Evolutionary conservation across 2,113 vertebrate species (phyloP).

Genomic region (Nestor notabilis): DNA sequence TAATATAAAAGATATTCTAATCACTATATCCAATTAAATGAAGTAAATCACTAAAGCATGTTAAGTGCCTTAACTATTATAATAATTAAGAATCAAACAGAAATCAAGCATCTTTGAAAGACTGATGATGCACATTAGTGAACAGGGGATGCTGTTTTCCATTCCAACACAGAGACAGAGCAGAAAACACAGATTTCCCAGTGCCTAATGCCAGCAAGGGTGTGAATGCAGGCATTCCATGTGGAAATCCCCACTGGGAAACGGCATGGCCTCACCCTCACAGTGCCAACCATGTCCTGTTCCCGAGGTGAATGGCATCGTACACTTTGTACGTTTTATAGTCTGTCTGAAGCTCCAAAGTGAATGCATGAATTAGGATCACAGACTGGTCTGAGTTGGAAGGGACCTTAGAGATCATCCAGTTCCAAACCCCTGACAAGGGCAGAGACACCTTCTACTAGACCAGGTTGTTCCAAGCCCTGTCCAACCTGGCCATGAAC

Average conservation of each 20-base stretch:
- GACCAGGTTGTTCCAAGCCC: background rate
- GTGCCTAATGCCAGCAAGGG: background rate
- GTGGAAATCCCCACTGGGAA: background rate
- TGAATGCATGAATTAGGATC: background rate
- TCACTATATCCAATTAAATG: conserved; percentile 60
- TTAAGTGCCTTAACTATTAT: conserved; percentile 62
- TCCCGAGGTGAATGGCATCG: fast-evolving
- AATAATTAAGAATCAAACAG: conserved; percentile 69
- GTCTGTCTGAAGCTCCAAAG: background rate
- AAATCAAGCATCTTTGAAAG: conserved; percentile 48
- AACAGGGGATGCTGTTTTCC: background rate
- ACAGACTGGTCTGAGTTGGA: background rate
- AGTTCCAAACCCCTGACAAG: fast-evolving
- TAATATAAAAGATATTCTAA: conserved; percentile 67
- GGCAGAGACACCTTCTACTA: background rate
- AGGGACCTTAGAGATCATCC: background rate
- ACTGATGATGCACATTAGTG: conserved; percentile 22
- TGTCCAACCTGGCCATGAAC: fast-evolving
- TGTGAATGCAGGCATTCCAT: fast-evolving
- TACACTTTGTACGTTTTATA: fast-evolving
- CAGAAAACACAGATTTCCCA: background rate
- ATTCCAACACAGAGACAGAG: background rate
- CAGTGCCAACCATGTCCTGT: fast-evolving
- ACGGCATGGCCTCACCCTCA: background rate
- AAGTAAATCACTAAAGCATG: conserved; percentile 64